Conservation (phyloP, 2,113 vertebrate genomes). For the Rhineura floridana region DNA sequence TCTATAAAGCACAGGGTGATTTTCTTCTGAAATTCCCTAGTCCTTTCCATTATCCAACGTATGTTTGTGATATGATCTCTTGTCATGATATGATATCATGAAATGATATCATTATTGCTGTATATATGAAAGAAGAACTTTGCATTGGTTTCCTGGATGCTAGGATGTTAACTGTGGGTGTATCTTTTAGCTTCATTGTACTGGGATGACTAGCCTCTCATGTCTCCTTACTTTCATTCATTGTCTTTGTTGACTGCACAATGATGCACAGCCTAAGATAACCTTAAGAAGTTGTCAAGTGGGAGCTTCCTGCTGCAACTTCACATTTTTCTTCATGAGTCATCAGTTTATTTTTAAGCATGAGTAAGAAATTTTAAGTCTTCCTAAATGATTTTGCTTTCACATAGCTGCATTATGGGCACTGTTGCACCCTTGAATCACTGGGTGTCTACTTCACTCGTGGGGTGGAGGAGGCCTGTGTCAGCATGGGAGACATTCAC, state of each 20-base stretch:
- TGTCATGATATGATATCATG: too few species aligned
- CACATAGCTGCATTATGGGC: slow-evolving; percentile 29
- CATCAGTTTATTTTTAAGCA: slow-evolving; percentile 32
- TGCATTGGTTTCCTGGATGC: slow-evolving; percentile 32
- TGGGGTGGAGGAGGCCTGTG: neutral
- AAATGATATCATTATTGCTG: too few species aligned
- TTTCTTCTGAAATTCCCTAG: too few species aligned
- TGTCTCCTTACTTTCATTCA: slow-evolving; percentile 49
- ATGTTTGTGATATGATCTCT: too few species aligned
- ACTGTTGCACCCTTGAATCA: slow-evolving; percentile 45
- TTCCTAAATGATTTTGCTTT: slow-evolving; percentile 43
- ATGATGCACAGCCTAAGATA: slow-evolving; percentile 23
- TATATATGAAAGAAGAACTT: neutral
- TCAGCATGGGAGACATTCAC: neutral
- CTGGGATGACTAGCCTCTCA: slow-evolving; percentile 41
- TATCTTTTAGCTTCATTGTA: slow-evolving; percentile 12
- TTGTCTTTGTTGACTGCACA: neutral
- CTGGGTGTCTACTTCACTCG: neutral
- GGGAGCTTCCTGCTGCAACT: slow-evolving; percentile 32
- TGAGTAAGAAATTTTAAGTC: slow-evolving; percentile 21
- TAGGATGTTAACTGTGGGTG: slow-evolving; percentile 43
- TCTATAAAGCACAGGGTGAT: too few species aligned
- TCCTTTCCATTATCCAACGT: too few species aligned
- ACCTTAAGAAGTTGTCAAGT: slow-evolving; percentile 46
- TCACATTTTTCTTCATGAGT: slow-evolving; percentile 7